Base-by-base conservation (phyloP, 2,113 vertebrate genomes). In the Sorex fumeus region DNA sequence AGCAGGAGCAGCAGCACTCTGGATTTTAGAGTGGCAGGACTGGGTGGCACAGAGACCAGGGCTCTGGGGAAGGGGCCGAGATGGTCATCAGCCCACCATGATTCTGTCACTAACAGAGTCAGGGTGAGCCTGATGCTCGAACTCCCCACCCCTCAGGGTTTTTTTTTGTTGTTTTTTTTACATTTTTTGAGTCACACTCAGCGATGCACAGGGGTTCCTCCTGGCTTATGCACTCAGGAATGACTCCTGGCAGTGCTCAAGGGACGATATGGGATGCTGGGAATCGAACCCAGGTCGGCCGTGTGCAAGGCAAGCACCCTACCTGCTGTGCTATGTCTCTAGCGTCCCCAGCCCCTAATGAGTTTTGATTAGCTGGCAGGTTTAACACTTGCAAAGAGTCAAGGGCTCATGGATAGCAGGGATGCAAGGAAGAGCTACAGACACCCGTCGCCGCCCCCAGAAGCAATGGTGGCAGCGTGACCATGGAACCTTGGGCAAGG, bases 11-110 rank as follows among this genome's bases (percentile, higher is more conserved):
- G 0, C 19, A 6, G 30, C 15, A 30, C n/a, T 28, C 36, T 8
- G 16, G 57, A 16, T 23, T 60, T 4, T 16, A 30, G 32, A 2
- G 3, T 23, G 40, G 4, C 21, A 8, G 25, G 19, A 43, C 62
- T 5, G 18, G 75, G 8, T 50, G 6, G 71, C 18, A 10, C 28
- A 1, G 0, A 18, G 60, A 5, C 0, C 8, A 71, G 8, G 45
- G 8, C 40, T 64, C 12, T 2, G 15, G 45, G 18, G 8, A 27
- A 15, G 23, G 53, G 32, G 23, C 21, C 21, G 21, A 36, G 28
- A 18, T 12, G 43, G 50, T 50, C n/a, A 11, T 3, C 0, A 13
- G 12, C 57, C 45, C 5, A 10, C 18, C 62, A 34, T 19, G 79
- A 53, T 23, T 40, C 28, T 0, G 1, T 45, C 13, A 21, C 27